Base-by-base conservation (phyloP, 2,888 invertebrate genomes). In the Diaprepes abbreviatus region DNA sequence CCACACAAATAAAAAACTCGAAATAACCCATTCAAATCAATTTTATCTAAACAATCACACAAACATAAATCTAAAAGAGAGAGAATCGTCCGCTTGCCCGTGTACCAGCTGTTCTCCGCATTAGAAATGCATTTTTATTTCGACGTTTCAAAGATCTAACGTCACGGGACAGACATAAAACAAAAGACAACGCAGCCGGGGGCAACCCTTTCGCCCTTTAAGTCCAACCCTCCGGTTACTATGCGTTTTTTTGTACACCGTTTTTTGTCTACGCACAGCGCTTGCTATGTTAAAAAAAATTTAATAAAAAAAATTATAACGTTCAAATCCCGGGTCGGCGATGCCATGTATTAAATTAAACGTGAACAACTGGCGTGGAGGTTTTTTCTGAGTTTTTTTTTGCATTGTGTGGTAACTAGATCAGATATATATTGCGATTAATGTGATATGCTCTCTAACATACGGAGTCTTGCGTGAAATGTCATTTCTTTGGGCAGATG, bases 91-190 rank as follows among this genome's bases (percentile, higher is more conserved):
- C 36, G n/a, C 12, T 21, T 5, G 45, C n/a, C 14, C 62, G 38
- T 12, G 9, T 36, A 45, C 71, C 71, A 71, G 71, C 71, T 71
- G 71, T 66, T 63, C 35, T 33, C 17, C 28, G 63, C 66, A 71
- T 66, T 66, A 62, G 71, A 66, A 67, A 71, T 66, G 71, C 66
- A 66, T 71, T 71, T 71, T 71, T 63, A 71, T 71, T 71, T 58
- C 66, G 57, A 57, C 40, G 36, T 59, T 62, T 63, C 59, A 70
- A 70, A 70, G 66, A 70, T 66, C 70, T 33, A 40, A 58, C 66
- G 66, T 57, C 63, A 64, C 64, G 36, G 40, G 64, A 12, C 58
- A 58, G 50, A 43, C 63, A 31, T 71, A 71, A 71, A 71, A 71
- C 71, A 71, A 71, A 71, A 71, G 71, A 63, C 31, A 35, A 66